A percentile compares a stretch with the other conserved stretches of the same genome.
Evolutionary conservation across 2,797 vertebrate genomes (phyloP).

Genomic region (Cercopithecus hamlyni): DNA sequence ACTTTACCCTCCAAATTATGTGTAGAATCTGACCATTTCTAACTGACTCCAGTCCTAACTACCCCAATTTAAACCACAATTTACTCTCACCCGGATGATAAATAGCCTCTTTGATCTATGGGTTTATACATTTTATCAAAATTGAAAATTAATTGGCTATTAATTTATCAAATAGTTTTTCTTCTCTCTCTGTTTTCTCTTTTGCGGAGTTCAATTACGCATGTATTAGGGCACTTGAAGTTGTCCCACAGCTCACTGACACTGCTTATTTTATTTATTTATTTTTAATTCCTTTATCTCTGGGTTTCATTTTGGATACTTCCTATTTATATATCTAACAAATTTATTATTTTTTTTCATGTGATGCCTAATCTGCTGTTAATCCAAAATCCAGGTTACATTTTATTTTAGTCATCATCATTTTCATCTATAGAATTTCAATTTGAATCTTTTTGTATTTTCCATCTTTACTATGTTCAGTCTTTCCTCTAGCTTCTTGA

Average conservation of each 20-base stretch:
- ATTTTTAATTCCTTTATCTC: neutral
- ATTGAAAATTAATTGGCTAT: neutral
- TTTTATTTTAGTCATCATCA: neutral
- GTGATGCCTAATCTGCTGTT: neutral
- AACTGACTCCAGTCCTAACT: neutral
- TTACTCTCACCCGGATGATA: neutral
- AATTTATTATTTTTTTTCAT: conserved; percentile 6
- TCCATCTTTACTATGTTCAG: neutral
- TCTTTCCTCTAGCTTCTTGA: neutral
- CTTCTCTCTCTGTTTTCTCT: neutral
- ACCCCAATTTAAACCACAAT: neutral
- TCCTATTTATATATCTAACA: neutral
- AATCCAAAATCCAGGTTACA: neutral
- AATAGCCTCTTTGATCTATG: neutral
- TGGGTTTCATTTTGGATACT: conserved; percentile 13
- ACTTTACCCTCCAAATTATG: neutral
- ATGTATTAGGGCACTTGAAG: neutral
- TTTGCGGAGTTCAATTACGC: neutral
- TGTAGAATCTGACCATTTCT: neutral
- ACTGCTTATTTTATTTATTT: neutral
- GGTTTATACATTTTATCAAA: neutral
- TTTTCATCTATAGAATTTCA: conserved; percentile 16
- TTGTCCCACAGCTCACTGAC: neutral
- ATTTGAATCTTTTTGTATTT: neutral
- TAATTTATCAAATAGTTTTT: neutral